Conservation (phyloP, 2,888 invertebrate species). For the Noctua comes region DNA sequence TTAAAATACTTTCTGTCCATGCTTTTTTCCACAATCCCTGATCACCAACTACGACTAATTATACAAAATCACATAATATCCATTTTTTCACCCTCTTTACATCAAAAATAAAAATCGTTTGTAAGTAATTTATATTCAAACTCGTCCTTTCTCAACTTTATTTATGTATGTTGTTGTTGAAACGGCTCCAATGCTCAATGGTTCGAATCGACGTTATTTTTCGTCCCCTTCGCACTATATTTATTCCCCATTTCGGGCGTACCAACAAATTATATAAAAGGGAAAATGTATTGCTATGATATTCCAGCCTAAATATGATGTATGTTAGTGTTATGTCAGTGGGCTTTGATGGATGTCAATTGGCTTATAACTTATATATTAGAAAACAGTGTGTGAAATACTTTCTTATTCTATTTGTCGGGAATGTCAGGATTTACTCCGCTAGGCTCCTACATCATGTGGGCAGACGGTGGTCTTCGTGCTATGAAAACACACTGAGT, state of each 20-base stretch:
- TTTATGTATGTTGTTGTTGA: constrained; percentile 44
- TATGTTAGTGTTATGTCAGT: neutral
- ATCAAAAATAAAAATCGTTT: constrained; percentile 17
- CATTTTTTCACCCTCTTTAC: neutral
- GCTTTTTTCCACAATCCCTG: neutral
- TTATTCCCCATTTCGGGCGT: constrained; percentile 30
- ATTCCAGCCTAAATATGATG: constrained; percentile 9
- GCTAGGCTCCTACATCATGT: too few relatives aligned
- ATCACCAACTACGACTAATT: neutral
- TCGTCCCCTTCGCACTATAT: constrained; percentile 18
- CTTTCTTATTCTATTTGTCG: neutral
- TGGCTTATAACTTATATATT: neutral
- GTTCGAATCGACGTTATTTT: constrained; percentile 47
- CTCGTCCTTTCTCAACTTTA: constrained; percentile 42
- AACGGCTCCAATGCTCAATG: constrained; percentile 49
- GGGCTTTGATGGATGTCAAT: constrained; percentile 3
- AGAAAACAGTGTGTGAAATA: neutral
- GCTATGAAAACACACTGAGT: too few relatives aligned
- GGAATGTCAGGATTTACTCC: too few relatives aligned
- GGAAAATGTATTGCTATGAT: constrained; percentile 15
- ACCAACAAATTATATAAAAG: constrained; percentile 16
- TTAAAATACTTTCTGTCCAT: neutral
- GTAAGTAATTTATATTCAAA: constrained; percentile 44
- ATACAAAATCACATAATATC: too few relatives aligned
- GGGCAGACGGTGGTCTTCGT: too few relatives aligned